Base-by-base conservation (phyloP, 2,888 invertebrate species). In the Drosophila incognita region DNA sequence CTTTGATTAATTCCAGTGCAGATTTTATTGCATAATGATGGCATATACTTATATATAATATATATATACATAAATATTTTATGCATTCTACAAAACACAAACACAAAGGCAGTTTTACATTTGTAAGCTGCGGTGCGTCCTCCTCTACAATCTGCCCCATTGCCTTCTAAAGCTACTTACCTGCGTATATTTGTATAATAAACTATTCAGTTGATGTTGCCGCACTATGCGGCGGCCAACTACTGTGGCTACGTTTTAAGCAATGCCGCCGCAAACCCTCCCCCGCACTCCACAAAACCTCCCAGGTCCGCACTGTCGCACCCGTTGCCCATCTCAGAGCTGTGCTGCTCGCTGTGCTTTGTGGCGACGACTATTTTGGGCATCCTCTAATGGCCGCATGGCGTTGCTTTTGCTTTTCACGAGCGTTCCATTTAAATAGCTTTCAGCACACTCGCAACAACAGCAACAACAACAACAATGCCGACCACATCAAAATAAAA, bases 361-460 rank as follows among this genome's bases (percentile, higher is more conserved):
- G 80, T 85, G 80, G 81, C 70, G 69, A 61, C 71, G 61, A 70
- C 86, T 83, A 71, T 82, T 82, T 85, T 82, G 35, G 81, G 81
- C 83, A 74, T 82, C 69, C 83, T 74, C 76, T 82, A 80, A 83
- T 86, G 83, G 83, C 78, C 67, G 61, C 70, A 58, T 64, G 61
- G 58, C 74, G 65, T 66, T 81, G 73, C 74, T 73, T 76, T 74
- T 84, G 74, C 79, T 69, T 79, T 79, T 67, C 75, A 74, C 64
- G 74, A 66, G 71, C 74, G 80, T 82, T 80, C 86, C 83, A 86
- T 82, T 86, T 86, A 82, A 82, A 82, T 86, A 82, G 81, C 86
- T 82, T 82, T 82, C 81, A 86, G 74, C 78, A 64, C 61, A 49
- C 38, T 51, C 42, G 29, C 67, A 61, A 49, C 72, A 72, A 49